Evolutionary conservation across 2,888 invertebrate genomes (phyloP), one percentile per base, ranked within the genome.

Genomic region (Pseudolycoriella hygida): DNA sequence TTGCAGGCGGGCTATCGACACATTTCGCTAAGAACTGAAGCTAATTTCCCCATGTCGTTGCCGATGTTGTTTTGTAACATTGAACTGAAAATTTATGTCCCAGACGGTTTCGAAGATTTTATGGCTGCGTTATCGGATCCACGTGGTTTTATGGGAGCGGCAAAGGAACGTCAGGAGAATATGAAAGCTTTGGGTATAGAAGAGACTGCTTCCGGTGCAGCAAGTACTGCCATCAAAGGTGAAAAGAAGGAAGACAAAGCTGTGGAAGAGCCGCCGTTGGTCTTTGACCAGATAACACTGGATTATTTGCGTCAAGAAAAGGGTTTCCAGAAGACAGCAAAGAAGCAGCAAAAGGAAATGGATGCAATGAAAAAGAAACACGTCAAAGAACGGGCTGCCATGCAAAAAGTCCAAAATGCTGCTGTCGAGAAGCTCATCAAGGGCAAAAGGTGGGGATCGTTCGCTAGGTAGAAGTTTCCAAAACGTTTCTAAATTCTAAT

Each of bases 31-130:
- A 68, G 98, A 49, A 98, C 98, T 0, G 98, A 99, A 62, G 96
- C 97, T 46, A 98, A 98, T 69, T 96, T 97, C 66, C 94, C 97
- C 46, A 89, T 97, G 85, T 94, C 97, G 1, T 71, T 98, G 57
- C 96, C 98, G 34, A 98, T 97, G 83, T 73, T 99, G 52, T 99
- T 99, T 71, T 97, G 97, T 61, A 90, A 94, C 64, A 94, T 99
- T 58, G 94, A 96, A 68, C 77, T 98, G 50, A 97, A 97, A 72
- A 99, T 98, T 56, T 99, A 99, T 69, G 96, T 99, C 53, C 98
- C 98, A 38, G 96, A 97, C 68, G 98, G 97, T 43, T 86, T 97
- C 60, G 93, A 93, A 73, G 94, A 94, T 61, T 87, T 99, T 62
- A 98, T 98, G 85, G 94, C 94, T 49, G 94, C 96, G 3, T 67